Base-by-base conservation (phyloP, 1,140 invertebrate species). In the Drosophila ambigua region DNA sequence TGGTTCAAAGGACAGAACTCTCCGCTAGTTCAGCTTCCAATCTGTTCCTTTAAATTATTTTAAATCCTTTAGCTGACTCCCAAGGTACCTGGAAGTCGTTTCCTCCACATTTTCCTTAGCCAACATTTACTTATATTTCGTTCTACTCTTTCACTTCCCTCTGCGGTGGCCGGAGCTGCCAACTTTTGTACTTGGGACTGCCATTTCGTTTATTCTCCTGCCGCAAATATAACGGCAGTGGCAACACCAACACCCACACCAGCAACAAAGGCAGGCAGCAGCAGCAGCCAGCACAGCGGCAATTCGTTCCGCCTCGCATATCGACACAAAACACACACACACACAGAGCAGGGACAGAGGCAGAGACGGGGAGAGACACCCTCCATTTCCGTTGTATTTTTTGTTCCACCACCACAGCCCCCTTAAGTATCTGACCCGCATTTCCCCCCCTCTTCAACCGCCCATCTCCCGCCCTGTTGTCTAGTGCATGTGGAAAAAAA, bases 231-330 rank as follows among this genome's bases (percentile, higher is more conserved):
- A 69, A 66, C 55, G 72, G 72, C 62, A 16, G 44, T 57, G 43
- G 49, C 46, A 50, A 20, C 52, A 61, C 35, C 31, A 23, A 57
- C 57, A 71, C 26, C 23, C 50, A 55, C 5, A 65, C 46, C 16
- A 51, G 20, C 55, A 52, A 51, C 60, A 67, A 51, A 39, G 57
- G 45, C 11, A 44, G 35, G 43, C 46, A 63, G 39, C 20, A 20
- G 4, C 50, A 43, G 48, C 46, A 63, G 46, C 50, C 58, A 61
- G 59, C 53, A 72, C 59, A 76, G 63, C 52, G 60, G 60, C 66
- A 77, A 80, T 81, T 85, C 81, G 82, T 87, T 75, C 68, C 73
- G 78, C 55, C 66, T 85, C 69, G 68, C 73, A 85, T 77, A 82
- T 78, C 73, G 67, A 45, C 55, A n/a, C n/a, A n/a, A n/a, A n/a